Base-by-base conservation (phyloP, 2,113 vertebrate genomes). In the Equus przewalskii region DNA sequence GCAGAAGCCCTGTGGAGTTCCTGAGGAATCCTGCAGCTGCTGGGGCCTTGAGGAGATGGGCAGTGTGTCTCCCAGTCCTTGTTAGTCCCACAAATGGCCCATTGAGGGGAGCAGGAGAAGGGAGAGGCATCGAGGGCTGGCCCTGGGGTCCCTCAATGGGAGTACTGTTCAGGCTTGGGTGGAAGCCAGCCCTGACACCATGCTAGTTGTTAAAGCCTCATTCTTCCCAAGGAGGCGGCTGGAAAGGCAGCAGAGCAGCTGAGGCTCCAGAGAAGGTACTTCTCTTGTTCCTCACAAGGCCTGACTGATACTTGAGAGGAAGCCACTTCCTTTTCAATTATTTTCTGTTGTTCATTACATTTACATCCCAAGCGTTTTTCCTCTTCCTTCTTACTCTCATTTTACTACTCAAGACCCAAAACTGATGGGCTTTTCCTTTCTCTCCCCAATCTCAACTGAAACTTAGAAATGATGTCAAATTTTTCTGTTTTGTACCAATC, bases 101-200 rank as follows among this genome's bases (percentile, higher is more conserved):
- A 98, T 98, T 99, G 98, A 98, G 87, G 97, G 91, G 19, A 98
- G 54, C 97, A 87, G 96, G 96, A 30, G 30, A 98, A 98, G 96
- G 97, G 86, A 80, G 36, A 60, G 97, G 95, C 92, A 96, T 94
- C 94, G 86, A 97, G 81, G 58, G 82, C 96, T 44, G 56, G 96
- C 98, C 96, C 92, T 60, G 41, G 97, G 94, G 89, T 79, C 98
- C 89, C 96, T 99, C 98, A 98, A 93, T 98, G 97, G 96, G 96
- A 95, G n/a, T 89, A 97, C 97, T 98, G 98, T 98, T 92, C 84
- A 21, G 62, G 0, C 1, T 96, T 79, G 98, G 98, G 97, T 85
- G 82, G 96, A 91, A 95, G 98, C 98, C 98, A 98, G 93, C 88
- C 92, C 95, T 82, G 96, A 95, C 96, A 90, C 97, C 94, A 80